Conservation (phyloP, 2,888 invertebrate genomes). For the Hofmannophila pseudospretella region DNA sequence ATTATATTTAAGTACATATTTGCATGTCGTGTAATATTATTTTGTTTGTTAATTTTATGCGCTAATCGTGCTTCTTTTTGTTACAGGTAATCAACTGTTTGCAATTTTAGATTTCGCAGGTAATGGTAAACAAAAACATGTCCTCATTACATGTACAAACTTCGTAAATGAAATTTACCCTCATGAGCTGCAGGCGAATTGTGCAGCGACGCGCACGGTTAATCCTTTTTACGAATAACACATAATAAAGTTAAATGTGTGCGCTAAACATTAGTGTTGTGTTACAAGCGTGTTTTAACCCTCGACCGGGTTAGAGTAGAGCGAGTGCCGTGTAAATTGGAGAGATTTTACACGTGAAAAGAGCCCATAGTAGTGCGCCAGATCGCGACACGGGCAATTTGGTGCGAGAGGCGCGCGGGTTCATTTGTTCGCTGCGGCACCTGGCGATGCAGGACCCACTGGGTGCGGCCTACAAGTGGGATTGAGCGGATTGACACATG, state of each 20-base stretch:
- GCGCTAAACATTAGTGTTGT: constrained; percentile 36
- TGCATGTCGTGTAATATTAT: not conserved
- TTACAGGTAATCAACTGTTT: constrained; percentile 58
- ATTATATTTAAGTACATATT: too few relatives aligned
- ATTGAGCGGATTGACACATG: constrained; percentile 26
- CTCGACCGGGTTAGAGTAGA: constrained; percentile 40
- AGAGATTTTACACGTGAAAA: constrained; percentile 65
- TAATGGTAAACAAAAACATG: constrained; percentile 30
- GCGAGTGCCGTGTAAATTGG: constrained; percentile 49
- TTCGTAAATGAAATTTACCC: not conserved
- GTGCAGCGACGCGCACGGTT: constrained; percentile 26
- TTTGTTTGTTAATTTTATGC: constrained; percentile 24
- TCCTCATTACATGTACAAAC: not conserved
- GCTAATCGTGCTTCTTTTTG: constrained; percentile 45
- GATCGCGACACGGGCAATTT: constrained; percentile 70
- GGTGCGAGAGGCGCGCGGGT: constrained; percentile 54
- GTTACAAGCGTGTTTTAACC: constrained; percentile 35
- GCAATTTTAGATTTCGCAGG: constrained; percentile 24
- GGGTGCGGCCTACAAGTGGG: constrained; percentile 30
- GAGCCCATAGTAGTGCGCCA: constrained; percentile 63
- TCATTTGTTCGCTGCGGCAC: constrained; percentile 59
- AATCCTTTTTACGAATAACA: constrained; percentile 38
- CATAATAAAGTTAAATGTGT: constrained; percentile 34
- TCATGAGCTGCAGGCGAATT: constrained; percentile 15
- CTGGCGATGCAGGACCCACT: constrained; percentile 55